Conservation (phyloP, 2,113 vertebrate genomes). For the Alectura lathami region DNA sequence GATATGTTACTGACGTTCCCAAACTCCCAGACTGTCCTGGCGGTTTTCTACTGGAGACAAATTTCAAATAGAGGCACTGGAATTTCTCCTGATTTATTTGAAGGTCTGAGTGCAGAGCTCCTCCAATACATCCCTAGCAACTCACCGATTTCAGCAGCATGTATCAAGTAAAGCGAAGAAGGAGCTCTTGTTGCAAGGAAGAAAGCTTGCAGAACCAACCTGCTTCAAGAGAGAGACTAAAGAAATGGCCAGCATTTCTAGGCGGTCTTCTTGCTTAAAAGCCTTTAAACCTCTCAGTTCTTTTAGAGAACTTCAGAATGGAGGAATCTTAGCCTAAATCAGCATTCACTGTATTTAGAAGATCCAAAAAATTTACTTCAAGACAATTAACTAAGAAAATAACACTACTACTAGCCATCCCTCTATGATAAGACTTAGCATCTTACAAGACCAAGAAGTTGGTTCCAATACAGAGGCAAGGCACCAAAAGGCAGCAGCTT, state of each 20-base stretch:
- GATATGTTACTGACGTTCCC: not conserved
- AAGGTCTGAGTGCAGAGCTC: not conserved
- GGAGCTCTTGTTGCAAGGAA: not conserved
- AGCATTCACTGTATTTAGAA: not conserved
- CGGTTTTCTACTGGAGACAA: not conserved
- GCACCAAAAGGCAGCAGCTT: not conserved
- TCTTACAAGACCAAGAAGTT: not conserved
- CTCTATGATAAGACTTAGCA: not conserved
- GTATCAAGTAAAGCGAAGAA: not conserved
- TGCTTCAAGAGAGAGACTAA: not conserved
- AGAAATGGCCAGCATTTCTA: not conserved
- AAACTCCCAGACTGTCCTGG: not conserved
- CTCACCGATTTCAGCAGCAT: not conserved
- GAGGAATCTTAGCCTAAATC: not conserved
- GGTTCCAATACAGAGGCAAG: not conserved
- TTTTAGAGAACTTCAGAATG: not conserved
- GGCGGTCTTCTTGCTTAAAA: not conserved
- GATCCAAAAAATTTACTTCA: not conserved
- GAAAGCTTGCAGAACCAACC: not conserved
- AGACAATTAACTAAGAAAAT: not conserved
- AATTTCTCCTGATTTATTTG: not conserved
- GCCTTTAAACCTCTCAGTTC: not conserved
- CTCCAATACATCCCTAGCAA: rapidly evolving
- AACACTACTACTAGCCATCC: not conserved
- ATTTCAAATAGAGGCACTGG: rapidly evolving